Conservation (phyloP, 2,797 vertebrate genomes). For the Mico argentatus region DNA sequence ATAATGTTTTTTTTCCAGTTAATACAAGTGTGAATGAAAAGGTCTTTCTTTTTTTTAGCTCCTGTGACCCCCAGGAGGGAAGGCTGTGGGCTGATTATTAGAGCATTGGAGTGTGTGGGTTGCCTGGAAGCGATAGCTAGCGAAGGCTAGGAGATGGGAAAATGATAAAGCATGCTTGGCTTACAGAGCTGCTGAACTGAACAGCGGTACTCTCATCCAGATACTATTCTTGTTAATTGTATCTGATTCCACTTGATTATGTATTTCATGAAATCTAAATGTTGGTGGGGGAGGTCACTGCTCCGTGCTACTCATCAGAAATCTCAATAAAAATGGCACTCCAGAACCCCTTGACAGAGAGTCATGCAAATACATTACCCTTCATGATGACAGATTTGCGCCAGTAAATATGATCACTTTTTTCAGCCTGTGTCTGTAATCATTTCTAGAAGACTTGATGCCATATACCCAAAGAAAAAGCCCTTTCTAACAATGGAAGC, state of each 20-base stretch:
- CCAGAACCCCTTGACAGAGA: background rate
- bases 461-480: constrained; percentile 20
- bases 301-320: constrained; percentile 42
- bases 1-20: constrained; percentile 29
- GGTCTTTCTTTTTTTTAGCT: constrained; percentile 38
- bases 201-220: background rate
- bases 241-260: constrained; percentile 52
- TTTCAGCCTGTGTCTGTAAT: constrained; percentile 35
- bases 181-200: constrained; percentile 51
- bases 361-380: constrained; percentile 44
- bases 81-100: constrained; percentile 59
- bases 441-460: constrained; percentile 28
- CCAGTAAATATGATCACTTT: constrained; percentile 53
- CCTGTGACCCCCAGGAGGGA: constrained; percentile 20
- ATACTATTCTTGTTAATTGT: constrained; percentile 50
- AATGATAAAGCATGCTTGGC: background rate
- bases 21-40: constrained; percentile 30
- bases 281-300: constrained; percentile 35
- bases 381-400: constrained; percentile 20
- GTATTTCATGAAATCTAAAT: constrained; percentile 36
- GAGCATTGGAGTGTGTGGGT: constrained; percentile 9
- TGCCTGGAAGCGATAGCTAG: constrained; percentile 54
- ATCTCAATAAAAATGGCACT: constrained; percentile 4
- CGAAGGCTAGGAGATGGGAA: background rate
- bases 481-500: constrained; percentile 18